Evolutionary conservation across 2,113 vertebrate genomes (phyloP), one percentile per base, ranked within the genome.

Genomic region (Xenopus laevis): DNA sequence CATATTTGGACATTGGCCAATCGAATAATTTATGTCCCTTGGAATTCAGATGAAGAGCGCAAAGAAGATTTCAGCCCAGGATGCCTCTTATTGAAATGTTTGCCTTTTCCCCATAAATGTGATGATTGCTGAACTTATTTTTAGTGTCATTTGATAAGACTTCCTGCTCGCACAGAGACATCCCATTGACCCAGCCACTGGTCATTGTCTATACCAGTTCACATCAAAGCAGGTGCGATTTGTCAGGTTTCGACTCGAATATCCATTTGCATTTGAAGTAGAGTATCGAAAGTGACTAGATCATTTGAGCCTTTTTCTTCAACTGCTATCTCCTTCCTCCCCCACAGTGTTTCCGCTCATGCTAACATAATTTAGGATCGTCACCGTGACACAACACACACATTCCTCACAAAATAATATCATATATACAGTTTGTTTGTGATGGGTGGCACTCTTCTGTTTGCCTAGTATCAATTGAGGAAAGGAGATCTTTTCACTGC

Each of bases 171-270:
- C 93, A 88, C 92, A 86, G 88, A 98, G 96, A 97, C 95, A 93
- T 95, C 91, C 94, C 94, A 95, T 95, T 98, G 97, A 98, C 97
- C 97, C 95, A 89, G 96, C 95, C 96, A 96, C 97, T 96, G 97
- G 97, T 99, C 96, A 98, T 95, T 99, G 97, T 99, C 97, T 93
- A 94, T 95, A 96, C 94, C 85, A 84, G 92, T 98, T 94, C 92
- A 88, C 94, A 89, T 99, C 97, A 99, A 98, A 95, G 93, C 91
- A 82, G 91, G 86, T 90, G 85, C 86, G 82, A 93, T 94, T 96
- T 97, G 97, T 95, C 97, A 98, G 95, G 95, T 96, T 96, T 99
- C 96, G 81, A 94, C 94, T 96, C 92, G 86, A 97, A 99, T 99
- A 93, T 97, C 95, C 96, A 96, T 94, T 90, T 89, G 85, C 91